phyloP scores from a whole-genome alignment of 2,797 vertebrate genomes.

The Triplophysa yarkandensis region DNA sequence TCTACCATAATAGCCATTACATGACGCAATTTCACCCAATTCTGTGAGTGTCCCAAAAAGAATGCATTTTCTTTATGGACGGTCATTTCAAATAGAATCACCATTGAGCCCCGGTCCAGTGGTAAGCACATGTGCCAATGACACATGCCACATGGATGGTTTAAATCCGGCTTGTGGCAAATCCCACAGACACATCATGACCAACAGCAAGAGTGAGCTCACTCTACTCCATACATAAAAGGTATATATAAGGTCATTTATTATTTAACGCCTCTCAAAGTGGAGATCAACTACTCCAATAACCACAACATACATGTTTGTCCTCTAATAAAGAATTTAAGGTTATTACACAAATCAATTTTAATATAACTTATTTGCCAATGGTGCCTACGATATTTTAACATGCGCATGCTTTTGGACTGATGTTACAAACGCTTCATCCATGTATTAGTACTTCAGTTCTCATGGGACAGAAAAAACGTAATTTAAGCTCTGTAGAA shows the following conservation, averaged over 20 bases:
- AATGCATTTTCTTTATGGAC: background rate
- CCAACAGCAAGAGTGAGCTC: constrained; percentile 12
- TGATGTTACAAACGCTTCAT: background rate
- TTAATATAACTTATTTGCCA: constrained; percentile 11
- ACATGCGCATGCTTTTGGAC: constrained; percentile 4
- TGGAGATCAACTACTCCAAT: constrained; percentile 39
- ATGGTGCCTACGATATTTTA: background rate
- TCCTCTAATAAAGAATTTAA: background rate
- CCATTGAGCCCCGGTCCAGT: background rate
- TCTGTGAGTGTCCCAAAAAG: background rate
- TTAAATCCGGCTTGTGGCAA: background rate
- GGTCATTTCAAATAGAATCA: background rate
- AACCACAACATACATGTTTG: constrained; percentile 47
- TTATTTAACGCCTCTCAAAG: constrained; percentile 52
- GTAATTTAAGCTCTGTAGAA: constrained; percentile 27
- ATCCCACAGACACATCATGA: constrained; percentile 8
- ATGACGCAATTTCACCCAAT: background rate
- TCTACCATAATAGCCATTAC: background rate
- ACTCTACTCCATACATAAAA: constrained; percentile 45
- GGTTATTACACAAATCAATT: constrained; percentile 10
- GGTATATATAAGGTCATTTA: constrained; percentile 54
- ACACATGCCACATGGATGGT: background rate
- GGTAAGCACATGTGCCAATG: background rate
- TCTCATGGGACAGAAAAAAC: constrained; percentile 27
- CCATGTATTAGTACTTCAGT: constrained; percentile 35